Base-by-base conservation (phyloP, 2,797 vertebrate species). In the Onychomys torridus region DNA sequence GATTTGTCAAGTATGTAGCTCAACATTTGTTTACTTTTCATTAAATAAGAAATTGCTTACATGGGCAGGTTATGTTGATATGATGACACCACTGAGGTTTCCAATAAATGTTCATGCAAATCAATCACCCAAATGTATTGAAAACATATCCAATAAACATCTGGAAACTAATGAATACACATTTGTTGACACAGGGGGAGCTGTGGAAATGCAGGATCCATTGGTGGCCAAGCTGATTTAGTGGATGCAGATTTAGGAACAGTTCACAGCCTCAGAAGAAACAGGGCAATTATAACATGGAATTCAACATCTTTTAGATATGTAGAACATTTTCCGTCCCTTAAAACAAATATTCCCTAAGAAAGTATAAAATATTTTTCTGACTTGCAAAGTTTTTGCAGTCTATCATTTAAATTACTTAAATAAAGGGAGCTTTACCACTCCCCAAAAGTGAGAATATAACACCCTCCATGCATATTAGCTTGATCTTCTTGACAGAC, bases 351-450 rank as follows among this genome's bases (percentile, higher is more conserved):
- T 98, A 99, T 99, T 98, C 98, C 98, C 98, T 92, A 90, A 97
- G 98, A 99, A 99, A 98, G 97, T 98, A 98, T 98, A 98, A 99
- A 99, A 98, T 98, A 98, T 98, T 99, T 97, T 98, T 99, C 98
- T 98, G 98, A 98, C 98, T 99, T 98, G 97, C 98, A 98, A 98
- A 99, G 98, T 99, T 99, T 99, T 99, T 99, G 98, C 98, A 98
- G 98, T 98, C 98, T 98, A 99, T 99, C 98, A 98, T 98, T 99
- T 98, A 98, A 99, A 99, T 99, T 98, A 98, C 98, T 99, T 99
- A 99, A 99, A 99, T 99, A 99, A 99, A 99, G 98, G 98, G 98
- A 98, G 98, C 98, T 98, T 99, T 98, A 98, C 98, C 98, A 98
- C 98, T 99, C 98, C 98, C 98, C 97, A 98, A 99, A 99, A 98